Evolutionary conservation across 2,113 vertebrate genomes (phyloP).

Genomic region (Mellivora capensis): DNA sequence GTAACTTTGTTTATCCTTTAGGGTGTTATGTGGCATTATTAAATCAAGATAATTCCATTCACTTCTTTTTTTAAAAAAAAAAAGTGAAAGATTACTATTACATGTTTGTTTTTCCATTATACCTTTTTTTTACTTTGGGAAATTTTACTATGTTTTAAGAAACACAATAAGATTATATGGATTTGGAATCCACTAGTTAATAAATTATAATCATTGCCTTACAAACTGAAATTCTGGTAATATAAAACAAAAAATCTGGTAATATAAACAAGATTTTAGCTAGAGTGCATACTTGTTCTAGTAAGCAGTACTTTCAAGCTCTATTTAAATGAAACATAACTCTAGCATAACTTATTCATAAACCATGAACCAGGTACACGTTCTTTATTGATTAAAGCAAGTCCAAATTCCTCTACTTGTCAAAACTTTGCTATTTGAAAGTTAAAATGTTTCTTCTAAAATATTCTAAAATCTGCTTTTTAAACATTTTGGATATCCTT

Average conservation of each 20-base stretch:
- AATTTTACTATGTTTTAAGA: background rate
- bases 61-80: background rate
- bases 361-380: background rate
- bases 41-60: background rate
- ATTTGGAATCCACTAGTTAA: background rate
- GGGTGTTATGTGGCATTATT: background rate
- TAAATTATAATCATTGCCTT: conserved; percentile 25
- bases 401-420: background rate
- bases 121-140: background rate
- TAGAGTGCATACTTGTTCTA: background rate
- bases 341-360: background rate
- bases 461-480: background rate
- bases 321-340: background rate
- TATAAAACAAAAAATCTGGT: conserved; percentile 1
- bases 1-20: conserved; percentile 9
- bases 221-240: conserved; percentile 27
- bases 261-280: conserved; percentile 24
- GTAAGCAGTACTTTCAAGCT: background rate
- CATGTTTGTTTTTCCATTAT: background rate
- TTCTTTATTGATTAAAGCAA: conserved; percentile 32
- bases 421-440: conserved; percentile 25
- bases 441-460: conserved; percentile 21
- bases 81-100: background rate
- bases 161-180: background rate
- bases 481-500: background rate